These are phyloP conservation scores for Marcusenius ussheri DNA, from an alignment of 2,113 vertebrate genomes.

Conservation along the genomic window DNA sequence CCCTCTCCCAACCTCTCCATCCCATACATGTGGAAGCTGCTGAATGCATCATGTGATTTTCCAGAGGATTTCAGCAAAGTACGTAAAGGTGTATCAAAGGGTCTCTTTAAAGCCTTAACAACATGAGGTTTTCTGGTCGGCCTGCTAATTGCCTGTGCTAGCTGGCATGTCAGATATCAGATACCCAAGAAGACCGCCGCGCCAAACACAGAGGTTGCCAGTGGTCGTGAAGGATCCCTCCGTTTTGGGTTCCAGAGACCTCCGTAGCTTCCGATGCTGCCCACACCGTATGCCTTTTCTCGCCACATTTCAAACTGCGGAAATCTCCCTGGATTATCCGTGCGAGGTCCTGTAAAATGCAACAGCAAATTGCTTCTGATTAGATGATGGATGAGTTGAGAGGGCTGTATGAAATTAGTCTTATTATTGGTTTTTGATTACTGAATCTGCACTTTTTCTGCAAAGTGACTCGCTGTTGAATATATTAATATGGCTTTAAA, in stretches of 20 bases:
- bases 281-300: neutral
- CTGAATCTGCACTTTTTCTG: neutral
- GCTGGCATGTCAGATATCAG: neutral
- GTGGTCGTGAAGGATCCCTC: neutral
- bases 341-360: neutral
- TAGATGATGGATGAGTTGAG: neutral
- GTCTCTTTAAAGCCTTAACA: neutral
- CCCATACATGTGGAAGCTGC: neutral
- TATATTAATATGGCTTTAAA: neutral
- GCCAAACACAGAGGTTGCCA: neutral
- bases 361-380: neutral
- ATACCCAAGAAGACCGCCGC: neutral
- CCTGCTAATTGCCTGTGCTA: neutral
- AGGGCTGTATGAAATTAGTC: neutral
- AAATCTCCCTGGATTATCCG: neutral
- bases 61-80: neutral
- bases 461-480: neutral
- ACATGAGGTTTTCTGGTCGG: neutral
- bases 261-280: neutral
- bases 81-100: neutral
- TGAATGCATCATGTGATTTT: neutral
- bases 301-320: neutral
- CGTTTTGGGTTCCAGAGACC: neutral
- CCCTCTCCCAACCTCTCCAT: neutral
- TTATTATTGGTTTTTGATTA: neutral